Evolutionary conservation across 2,113 vertebrate genomes (phyloP).

Genomic region (Percina caprodes): DNA sequence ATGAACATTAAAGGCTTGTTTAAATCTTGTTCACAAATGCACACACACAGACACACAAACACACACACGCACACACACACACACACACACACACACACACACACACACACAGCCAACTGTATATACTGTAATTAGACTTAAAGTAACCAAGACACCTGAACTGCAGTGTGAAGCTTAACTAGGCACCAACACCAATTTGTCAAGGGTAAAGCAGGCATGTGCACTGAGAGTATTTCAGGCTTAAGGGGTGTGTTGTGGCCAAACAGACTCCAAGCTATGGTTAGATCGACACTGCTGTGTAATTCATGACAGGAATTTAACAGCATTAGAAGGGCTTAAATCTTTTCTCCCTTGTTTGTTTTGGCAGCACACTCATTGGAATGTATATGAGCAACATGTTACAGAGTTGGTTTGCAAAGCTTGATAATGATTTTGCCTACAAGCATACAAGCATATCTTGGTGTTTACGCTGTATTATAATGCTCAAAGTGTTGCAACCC

Average conservation of each 20-base stretch:
- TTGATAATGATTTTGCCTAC: conserved; percentile 53
- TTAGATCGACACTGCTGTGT: conserved; percentile 22
- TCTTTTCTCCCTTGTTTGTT: conserved; percentile 49
- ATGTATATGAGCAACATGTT: conserved; percentile 50
- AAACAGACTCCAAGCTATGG: conserved; percentile 9
- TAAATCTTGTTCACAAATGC: conserved; percentile 20
- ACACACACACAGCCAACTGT: too few species aligned
- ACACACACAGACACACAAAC: background rate
- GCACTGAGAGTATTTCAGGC: conserved; percentile 17
- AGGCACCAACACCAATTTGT: conserved; percentile 15
- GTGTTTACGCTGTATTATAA: background rate
- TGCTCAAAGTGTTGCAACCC: background rate
- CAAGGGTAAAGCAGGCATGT: conserved; percentile 14
- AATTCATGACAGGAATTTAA: conserved; percentile 55
- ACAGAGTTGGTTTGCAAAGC: conserved; percentile 16
- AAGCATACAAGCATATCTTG: conserved; percentile 15
- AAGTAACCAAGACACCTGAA: conserved; percentile 22
- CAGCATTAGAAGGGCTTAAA: conserved; percentile 39
- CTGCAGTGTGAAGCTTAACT: conserved; percentile 24
- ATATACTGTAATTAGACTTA: conserved; percentile 43
- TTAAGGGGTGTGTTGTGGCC: background rate
- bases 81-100: background rate
- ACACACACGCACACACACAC: background rate
- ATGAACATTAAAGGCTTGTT: conserved; percentile 38
- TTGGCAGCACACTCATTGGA: conserved; percentile 48